These are phyloP conservation scores for Lepidochrysops patricia DNA, from an alignment of 2,888 invertebrate genomes.

Conservation along the genomic window DNA sequence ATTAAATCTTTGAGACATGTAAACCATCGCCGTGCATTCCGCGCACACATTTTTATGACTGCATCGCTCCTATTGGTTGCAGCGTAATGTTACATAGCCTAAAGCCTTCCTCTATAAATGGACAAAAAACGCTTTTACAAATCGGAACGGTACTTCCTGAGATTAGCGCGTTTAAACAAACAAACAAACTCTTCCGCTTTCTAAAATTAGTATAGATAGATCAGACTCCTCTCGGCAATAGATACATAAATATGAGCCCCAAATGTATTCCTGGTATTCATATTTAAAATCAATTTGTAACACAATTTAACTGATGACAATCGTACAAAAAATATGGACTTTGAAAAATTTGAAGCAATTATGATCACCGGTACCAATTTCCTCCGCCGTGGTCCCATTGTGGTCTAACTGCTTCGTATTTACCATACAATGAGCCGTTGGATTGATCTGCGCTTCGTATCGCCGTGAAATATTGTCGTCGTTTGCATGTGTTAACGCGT, in stretches of 20 bases:
- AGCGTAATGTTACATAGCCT: no score
- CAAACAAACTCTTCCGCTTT: no score
- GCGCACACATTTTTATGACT: no score
- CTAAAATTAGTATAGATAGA: no score
- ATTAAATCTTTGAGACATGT: no score
- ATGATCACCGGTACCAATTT: slow-evolving; percentile 32
- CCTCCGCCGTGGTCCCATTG: slow-evolving; percentile 29
- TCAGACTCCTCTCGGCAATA: background rate
- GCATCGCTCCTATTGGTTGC: no score
- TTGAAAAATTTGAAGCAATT: slow-evolving; percentile 25
- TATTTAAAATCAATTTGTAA: slow-evolving; percentile 9
- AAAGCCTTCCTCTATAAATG: no score
- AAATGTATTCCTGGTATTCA: background rate
- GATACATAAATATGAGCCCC: background rate
- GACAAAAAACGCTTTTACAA: no score
- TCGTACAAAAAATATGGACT: slow-evolving; percentile 33
- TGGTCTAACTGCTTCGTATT: slow-evolving; percentile 31
- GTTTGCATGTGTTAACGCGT: slow-evolving; percentile 33
- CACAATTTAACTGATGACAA: slow-evolving; percentile 9
- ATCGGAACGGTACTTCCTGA: no score
- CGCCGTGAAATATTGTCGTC: slow-evolving; percentile 27
- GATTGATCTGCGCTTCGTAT: slow-evolving; percentile 33
- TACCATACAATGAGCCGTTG: slow-evolving; percentile 36
- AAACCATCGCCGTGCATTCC: no score
- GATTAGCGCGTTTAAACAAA: no score